phyloP scores from a whole-genome alignment of 2,113 vertebrate genomes.

The Formicarius rufipectus region DNA sequence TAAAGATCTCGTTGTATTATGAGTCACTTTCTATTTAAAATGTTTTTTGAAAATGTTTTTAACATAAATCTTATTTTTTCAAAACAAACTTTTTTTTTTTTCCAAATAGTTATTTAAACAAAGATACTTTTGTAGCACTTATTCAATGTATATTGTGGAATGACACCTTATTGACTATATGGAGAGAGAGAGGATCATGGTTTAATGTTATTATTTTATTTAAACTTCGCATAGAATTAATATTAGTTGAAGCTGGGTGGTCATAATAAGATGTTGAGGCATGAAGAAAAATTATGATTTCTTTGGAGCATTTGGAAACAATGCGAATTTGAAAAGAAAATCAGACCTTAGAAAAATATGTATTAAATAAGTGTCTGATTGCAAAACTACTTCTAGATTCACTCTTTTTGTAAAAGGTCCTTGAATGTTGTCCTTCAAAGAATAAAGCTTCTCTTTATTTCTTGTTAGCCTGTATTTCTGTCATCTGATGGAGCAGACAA shows the following conservation, averaged over 20 bases:
- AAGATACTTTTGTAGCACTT: not conserved
- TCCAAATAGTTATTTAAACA: not conserved
- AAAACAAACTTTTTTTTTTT: not conserved
- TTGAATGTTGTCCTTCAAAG: not conserved
- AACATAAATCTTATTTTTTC: not conserved
- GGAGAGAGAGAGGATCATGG: not conserved
- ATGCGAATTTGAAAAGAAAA: not conserved
- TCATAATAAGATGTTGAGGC: not conserved
- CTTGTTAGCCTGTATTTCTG: not conserved
- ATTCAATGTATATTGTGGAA: not conserved
- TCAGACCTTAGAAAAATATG: not conserved
- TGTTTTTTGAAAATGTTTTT: not conserved
- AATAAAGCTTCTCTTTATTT: not conserved
- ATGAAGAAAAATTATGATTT: not conserved
- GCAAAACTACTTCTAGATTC: not conserved
- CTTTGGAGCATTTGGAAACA: not conserved
- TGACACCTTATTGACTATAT: not conserved
- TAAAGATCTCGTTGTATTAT: not conserved
- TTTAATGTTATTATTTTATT: not conserved
- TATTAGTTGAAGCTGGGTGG: not conserved
- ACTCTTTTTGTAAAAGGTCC: not conserved
- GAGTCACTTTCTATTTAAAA: not conserved
- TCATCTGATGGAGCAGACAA: not conserved
- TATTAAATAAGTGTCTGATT: not conserved
- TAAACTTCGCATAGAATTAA: not conserved